Percentiles rank a stretch among this genome's conserved stretches.
Evolutionary conservation across 1,140 invertebrate genomes (phyloP).

Genomic region (Daktulosphaira vitifoliae): DNA sequence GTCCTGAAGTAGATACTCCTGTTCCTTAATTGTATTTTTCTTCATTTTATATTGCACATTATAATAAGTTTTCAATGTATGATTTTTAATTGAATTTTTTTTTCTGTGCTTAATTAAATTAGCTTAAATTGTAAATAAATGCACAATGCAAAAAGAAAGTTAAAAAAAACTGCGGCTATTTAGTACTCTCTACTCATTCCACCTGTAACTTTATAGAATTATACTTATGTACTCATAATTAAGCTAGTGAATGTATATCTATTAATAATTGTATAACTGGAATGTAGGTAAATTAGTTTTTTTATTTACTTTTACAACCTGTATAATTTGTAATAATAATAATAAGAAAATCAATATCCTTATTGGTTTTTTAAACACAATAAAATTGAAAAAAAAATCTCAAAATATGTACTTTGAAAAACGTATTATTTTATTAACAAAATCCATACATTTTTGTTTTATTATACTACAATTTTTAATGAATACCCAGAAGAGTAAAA

Average conservation of each 20-base stretch:
- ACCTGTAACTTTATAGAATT: background rate
- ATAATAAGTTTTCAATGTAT: background rate
- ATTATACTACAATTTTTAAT: conserved; percentile 22
- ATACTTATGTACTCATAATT: no score
- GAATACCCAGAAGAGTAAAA: conserved; percentile 17
- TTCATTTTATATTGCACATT: background rate
- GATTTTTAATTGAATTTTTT: background rate
- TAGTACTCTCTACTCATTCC: background rate
- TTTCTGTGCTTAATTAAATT: no score
- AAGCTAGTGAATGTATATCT: no score
- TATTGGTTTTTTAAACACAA: no score
- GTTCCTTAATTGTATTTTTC: conserved; percentile 12
- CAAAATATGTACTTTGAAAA: conserved; percentile 21
- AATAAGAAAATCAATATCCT: no score
- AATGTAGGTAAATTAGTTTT: no score
- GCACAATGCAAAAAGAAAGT: background rate
- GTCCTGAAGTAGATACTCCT: conserved; percentile 63
- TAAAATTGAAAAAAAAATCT: no score
- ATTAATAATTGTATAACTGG: conserved; percentile 12
- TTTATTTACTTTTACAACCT: no score
- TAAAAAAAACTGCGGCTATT: background rate
- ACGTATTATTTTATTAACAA: no score
- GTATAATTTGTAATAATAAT: no score
- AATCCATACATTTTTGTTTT: no score
- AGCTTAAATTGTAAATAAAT: background rate